Evolutionary conservation across 2,888 invertebrate species (phyloP).

Genomic region (Abrostola tripartita): DNA sequence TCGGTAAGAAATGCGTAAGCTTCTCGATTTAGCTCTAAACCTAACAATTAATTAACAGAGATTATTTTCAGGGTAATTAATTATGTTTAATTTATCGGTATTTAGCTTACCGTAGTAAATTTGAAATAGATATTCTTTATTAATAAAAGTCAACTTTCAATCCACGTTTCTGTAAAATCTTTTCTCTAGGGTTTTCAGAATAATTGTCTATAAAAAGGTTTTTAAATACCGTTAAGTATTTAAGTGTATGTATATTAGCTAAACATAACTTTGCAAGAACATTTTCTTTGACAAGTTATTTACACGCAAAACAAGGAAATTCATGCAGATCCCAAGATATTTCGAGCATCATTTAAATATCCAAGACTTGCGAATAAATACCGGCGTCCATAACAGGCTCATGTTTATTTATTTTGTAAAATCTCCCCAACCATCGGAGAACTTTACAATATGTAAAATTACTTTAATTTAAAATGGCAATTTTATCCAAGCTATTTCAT

Average conservation of each 20-base stretch:
- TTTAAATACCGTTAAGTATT: not conserved
- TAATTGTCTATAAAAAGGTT: no score
- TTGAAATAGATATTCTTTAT: no score
- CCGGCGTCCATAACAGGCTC: constrained; percentile 15
- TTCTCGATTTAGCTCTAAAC: not conserved
- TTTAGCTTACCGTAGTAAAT: no score
- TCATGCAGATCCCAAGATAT: constrained; percentile 18
- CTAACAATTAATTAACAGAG: not conserved
- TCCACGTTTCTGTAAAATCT: no score
- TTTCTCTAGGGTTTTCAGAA: no score
- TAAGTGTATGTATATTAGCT: not conserved
- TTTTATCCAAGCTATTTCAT: no score
- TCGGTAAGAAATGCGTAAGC: not conserved
- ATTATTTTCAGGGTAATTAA: no score
- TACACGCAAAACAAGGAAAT: constrained; percentile 4
- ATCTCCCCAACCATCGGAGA: not conserved
- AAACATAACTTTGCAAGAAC: not conserved
- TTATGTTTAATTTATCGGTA: no score
- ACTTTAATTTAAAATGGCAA: not conserved
- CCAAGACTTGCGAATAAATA: constrained; percentile 21
- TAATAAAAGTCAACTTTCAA: no score
- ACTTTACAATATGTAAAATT: not conserved
- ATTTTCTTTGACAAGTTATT: constrained; percentile 8
- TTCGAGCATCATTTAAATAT: constrained; percentile 38
- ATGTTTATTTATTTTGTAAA: constrained; percentile 37